Base-by-base conservation (phyloP, 2,888 invertebrate genomes). In the Drosophila niveifrons region DNA sequence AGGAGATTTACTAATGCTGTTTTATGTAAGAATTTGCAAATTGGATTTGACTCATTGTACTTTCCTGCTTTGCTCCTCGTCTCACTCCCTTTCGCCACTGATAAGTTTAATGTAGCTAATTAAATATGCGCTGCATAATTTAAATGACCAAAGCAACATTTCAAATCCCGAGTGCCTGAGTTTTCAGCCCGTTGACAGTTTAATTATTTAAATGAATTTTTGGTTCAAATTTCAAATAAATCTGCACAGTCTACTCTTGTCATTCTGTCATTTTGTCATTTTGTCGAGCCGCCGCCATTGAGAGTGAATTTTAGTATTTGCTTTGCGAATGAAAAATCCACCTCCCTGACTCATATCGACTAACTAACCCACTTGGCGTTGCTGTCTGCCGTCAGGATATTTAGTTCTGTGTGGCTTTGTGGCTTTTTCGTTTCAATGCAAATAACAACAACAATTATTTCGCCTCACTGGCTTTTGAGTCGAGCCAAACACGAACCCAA, bases 121-220 rank as follows among this genome's bases (percentile, higher is more conserved):
- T 66, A 66, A 68, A 48, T 72, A 82, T 79, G 57, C 66, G 17
- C 6, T 23, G 46, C 65, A 74, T 41, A 50, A 67, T 52, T 72
- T 10, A 77, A 44, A 34, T 56, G 66, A 15, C 56, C 58, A 65
- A 57, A 51, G 29, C 52, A 51, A 28, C 52, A 66, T 57, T 62
- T 55, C 44, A 39, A 2, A 44, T 18, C 18, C 4, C 17, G 44
- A 18, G 18, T 9, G 44, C 0, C 18, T 57, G 23, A 18, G 18
- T 31, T 52, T 47, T 36, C 17, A 51, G 34, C 34, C 18, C 46
- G 48, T 31, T 59, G 65, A 63, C 67, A 63, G 29, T 75, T 82
- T 67, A 85, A 82, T 82, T 75, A 82, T 85, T 82, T 41, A 75
- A 82, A 78, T 72, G 56, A 28, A 57, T 62, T 31, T 66, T 64